Percentiles rank a stretch among this genome's conserved stretches.
Evolutionary conservation across 1,140 invertebrate species (phyloP).

Genomic region (Rhysida immarginata): DNA sequence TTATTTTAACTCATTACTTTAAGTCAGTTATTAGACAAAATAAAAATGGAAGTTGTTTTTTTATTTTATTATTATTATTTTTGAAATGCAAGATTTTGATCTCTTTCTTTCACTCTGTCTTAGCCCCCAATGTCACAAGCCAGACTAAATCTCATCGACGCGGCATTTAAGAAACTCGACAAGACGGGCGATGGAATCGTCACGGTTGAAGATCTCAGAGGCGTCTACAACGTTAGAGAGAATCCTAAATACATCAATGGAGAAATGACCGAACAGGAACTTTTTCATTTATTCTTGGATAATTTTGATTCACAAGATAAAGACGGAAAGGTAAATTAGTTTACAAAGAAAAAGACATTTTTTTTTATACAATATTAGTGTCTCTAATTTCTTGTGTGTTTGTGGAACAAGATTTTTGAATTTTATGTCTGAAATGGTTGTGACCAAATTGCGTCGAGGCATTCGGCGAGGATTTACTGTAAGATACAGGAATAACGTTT

Average conservation of each 20-base stretch:
- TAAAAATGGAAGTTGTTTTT: too few relatives aligned
- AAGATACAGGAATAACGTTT: too few relatives aligned
- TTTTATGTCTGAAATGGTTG: too few relatives aligned
- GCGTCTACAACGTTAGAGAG: constrained; percentile 20
- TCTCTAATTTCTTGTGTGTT: too few relatives aligned
- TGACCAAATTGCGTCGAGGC: too few relatives aligned
- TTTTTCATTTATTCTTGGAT: constrained; percentile 20
- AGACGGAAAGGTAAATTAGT: constrained; percentile 73
- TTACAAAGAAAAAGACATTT: neutral
- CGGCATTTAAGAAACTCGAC: constrained; percentile 24
- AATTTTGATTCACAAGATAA: constrained; percentile 28
- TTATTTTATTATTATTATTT: too few relatives aligned
- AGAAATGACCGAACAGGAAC: constrained; percentile 20
- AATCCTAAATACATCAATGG: constrained; percentile 23
- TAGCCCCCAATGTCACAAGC: constrained; percentile 21
- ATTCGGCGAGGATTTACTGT: too few relatives aligned
- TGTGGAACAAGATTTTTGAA: too few relatives aligned
- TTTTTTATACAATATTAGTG: neutral
- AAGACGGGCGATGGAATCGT: constrained; percentile 22
- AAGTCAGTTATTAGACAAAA: too few relatives aligned
- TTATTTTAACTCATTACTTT: too few relatives aligned
- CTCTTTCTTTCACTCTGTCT: constrained; percentile 12
- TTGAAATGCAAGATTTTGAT: neutral
- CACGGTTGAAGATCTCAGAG: constrained; percentile 22
- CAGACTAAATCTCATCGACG: constrained; percentile 19